Evolutionary conservation across 2,797 vertebrate species (phyloP), one percentile per base, ranked within the genome.

Genomic region (Arrhamphus sclerolepis): DNA sequence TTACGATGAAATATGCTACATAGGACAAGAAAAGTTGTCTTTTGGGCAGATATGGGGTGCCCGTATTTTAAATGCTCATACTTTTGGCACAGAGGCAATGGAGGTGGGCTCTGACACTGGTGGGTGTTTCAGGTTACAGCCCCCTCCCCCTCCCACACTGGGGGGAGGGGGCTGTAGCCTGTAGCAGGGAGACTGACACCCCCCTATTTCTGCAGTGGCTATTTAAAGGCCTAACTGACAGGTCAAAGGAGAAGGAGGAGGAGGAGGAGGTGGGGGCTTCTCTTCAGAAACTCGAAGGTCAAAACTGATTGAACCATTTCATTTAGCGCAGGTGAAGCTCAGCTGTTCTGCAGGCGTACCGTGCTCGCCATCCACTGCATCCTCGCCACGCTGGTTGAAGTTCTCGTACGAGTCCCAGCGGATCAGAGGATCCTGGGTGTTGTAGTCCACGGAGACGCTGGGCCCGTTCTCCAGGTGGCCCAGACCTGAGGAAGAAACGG

Each of bases 381-480:
- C 95, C 52, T 97, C 97, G 0, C 89, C 90, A 53, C 87, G 93
- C 6, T 92, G 88, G 44, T 68, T 92, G 73, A 96, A 94, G 85
- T 92, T 95, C 78, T 97, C 96, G 0, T 98, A 98, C 1, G 96
- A 98, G 54, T 98, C 96, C 94, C 96, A 96, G 61, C 97, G 97
- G 83, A 99, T 98, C 69, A 99, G 94, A 0, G 95, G 94, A 70
- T 99, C 97, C 0, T 96, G 94, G 0, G 97, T 99, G 82, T 97
- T 98, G 89, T 98, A 99, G 89, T 99, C 97, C 85, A 99, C 97
- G 0, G 95, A 98, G 54, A 99, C 96, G 0, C 96, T 95, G 0
- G 97, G 96, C 5, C 96, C 97, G 0, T 99, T 99, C 89, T 98
- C 97, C 82, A 99, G 88, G 78, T 97, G 95, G 31, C 95, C 90